Percentiles rank a stretch among this genome's conserved stretches.
These are phyloP conservation scores for Altica lythri DNA, from an alignment of 2,888 invertebrate genomes.

Conservation along the genomic window DNA sequence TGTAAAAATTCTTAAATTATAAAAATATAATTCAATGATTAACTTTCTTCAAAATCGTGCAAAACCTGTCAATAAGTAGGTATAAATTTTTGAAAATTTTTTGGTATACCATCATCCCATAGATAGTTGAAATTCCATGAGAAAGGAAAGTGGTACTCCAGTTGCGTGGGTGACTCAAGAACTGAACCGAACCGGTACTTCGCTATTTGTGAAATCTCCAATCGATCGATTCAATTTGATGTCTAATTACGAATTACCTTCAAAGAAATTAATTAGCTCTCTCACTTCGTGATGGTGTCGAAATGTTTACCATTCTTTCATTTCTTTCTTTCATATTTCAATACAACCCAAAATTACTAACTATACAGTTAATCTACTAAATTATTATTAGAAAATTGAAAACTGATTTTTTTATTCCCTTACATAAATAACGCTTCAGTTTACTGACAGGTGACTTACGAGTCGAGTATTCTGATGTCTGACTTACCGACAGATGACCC, in stretches of 20 bases:
- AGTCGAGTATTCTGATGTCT: too few relatives aligned
- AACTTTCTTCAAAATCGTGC: background rate
- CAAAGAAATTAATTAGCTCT: slow-evolving; percentile 22
- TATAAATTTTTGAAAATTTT: background rate
- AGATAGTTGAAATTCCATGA: slow-evolving; percentile 12
- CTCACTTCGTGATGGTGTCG: too few relatives aligned
- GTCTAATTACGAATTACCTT: slow-evolving; percentile 23
- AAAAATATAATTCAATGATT: background rate
- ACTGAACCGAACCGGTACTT: slow-evolving; percentile 21
- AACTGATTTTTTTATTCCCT: too few relatives aligned
- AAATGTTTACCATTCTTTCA: too few relatives aligned
- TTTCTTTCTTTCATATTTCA: too few relatives aligned
- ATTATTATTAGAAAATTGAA: too few relatives aligned
- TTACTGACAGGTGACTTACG: too few relatives aligned
- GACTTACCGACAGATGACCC: too few relatives aligned
- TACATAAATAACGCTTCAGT: too few relatives aligned
- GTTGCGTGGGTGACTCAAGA: slow-evolving; percentile 18
- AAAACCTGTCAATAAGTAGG: background rate
- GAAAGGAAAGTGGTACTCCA: slow-evolving; percentile 17
- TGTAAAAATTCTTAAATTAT: too few relatives aligned
- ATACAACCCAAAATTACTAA: too few relatives aligned
- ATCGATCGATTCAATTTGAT: slow-evolving; percentile 23
- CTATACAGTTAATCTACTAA: too few relatives aligned
- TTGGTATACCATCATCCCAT: slow-evolving; percentile 1
- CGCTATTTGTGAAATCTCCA: slow-evolving; percentile 25